Base-by-base conservation (phyloP, 1,140 invertebrate species). In the Drosophila willistoni region DNA sequence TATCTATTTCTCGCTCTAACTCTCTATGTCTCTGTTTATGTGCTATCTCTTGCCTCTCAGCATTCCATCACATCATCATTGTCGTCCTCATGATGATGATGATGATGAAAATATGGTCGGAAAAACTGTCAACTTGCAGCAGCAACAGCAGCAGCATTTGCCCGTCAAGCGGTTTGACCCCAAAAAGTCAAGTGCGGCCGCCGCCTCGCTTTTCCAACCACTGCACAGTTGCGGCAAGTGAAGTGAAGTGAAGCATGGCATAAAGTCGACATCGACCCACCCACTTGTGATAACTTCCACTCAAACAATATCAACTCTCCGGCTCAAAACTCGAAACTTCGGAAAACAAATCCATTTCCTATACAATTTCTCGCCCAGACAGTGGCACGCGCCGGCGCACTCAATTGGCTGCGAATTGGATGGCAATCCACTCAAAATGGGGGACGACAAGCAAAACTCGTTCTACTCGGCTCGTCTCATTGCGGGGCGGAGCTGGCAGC, bases 371-470 rank as follows among this genome's bases (percentile, higher is more conserved):
- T 62, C 67, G 55, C 17, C 9, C 9, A 39, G 36, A 34, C 19
- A 19, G 56, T 73, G 87, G 82, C 87, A 90, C 87, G 87, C 87
- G 87, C 80, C 87, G 79, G 80, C 87, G 87, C 87, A 84, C 80
- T 83, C 73, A 87, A 89, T 89, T 89, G 84, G 84, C 55, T 55
- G 44, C 51, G 6, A 36, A 36, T 36, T 36, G 34, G 34, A 1
- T 9, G 62, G 14, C 42, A 73, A 72, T 54, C 3, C 83, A 87
- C 89, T 87, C 89, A 90, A 87, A 87, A 77, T 79, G 72, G 76
- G 78, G 81, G 81, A 82, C 73, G 63, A 70, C 68, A 68, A 61
- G 19, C 33, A 34, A 71, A 86, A 82, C 73, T 77, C 78, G 82
- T 79, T 79, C 69, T 66, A 67, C 68, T 54, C 41, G 59, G 7